These are phyloP conservation scores for Acipenser transmontanus DNA, from an alignment of 2,797 vertebrate species.

Conservation along the genomic window DNA sequence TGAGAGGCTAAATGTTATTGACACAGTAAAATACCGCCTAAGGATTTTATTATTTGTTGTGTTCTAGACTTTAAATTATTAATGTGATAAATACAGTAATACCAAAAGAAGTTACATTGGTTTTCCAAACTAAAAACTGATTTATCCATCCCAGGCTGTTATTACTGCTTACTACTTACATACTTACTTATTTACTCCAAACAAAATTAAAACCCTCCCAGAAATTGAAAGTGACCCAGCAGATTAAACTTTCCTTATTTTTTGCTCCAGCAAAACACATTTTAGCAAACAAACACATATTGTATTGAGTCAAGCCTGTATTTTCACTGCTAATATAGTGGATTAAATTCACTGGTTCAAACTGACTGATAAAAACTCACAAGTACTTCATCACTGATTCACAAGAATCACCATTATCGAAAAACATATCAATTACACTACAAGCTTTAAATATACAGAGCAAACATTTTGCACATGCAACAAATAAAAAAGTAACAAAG, in stretches of 20 bases:
- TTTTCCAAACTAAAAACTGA: not conserved
- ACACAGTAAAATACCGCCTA: not conserved
- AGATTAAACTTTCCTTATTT: not conserved
- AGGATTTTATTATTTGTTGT: not conserved
- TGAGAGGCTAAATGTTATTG: too few relatives aligned
- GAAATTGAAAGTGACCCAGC: not conserved
- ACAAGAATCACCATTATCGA: conserved; percentile 60
- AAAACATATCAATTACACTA: conserved; percentile 49
- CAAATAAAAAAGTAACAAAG: conserved; percentile 25
- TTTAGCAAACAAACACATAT: not conserved
- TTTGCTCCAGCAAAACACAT: not conserved
- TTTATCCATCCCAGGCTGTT: not conserved
- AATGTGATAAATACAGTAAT: not conserved
- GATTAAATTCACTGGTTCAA: conserved; percentile 45
- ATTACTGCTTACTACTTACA: not conserved
- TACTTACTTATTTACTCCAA: too few relatives aligned
- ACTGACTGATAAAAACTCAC: conserved; percentile 28
- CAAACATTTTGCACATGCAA: conserved; percentile 17
- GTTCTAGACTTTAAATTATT: not conserved
- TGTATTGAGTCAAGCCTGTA: conserved; percentile 10
- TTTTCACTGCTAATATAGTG: conserved; percentile 32
- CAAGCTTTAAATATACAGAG: conserved; percentile 38
- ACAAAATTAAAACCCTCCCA: not conserved
- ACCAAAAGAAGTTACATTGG: not conserved
- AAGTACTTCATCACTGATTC: conserved; percentile 53